These are phyloP conservation scores for Ochotona curzoniae DNA, from an alignment of 2,113 vertebrate genomes.

Conservation along the genomic window DNA sequence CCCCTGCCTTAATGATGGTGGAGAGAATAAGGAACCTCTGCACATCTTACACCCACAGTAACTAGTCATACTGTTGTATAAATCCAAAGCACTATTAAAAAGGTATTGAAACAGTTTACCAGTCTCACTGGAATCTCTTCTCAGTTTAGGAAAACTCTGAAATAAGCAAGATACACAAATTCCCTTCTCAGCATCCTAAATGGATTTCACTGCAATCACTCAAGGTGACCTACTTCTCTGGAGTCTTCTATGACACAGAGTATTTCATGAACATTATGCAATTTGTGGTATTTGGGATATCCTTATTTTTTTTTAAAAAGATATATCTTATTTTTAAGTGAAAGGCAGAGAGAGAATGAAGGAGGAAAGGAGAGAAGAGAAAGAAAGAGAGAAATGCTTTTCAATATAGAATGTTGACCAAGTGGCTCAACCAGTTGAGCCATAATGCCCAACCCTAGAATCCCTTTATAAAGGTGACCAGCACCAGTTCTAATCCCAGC, in stretches of 20 bases:
- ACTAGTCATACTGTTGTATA: conserved; percentile 54
- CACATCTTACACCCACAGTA: conserved; percentile 77
- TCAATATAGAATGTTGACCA: no score
- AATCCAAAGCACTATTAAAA: conserved; percentile 76
- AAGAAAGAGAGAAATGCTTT: no score
- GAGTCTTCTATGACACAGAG: not conserved
- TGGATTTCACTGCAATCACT: conserved; percentile 31
- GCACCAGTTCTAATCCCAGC: no score
- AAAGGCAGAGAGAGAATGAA: no score
- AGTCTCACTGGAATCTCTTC: conserved; percentile 65
- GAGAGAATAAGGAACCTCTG: conserved; percentile 81
- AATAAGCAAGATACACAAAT: conserved; percentile 37
- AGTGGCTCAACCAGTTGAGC: no score
- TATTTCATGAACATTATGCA: not conserved
- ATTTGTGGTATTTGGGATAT: not conserved
- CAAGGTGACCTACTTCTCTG: conserved; percentile 14
- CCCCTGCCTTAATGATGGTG: conserved; percentile 84
- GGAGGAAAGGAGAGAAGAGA: no score
- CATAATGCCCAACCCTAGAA: no score
- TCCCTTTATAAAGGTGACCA: no score
- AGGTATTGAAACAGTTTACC: conserved; percentile 59
- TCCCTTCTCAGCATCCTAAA: conserved; percentile 1
- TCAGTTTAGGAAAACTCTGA: conserved; percentile 22
- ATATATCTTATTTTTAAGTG: no score
- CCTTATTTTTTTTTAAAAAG: not conserved